These are phyloP conservation scores for Dolichallabes microphthalmus DNA, from an alignment of 2,113 vertebrate genomes.

Conservation along the genomic window DNA sequence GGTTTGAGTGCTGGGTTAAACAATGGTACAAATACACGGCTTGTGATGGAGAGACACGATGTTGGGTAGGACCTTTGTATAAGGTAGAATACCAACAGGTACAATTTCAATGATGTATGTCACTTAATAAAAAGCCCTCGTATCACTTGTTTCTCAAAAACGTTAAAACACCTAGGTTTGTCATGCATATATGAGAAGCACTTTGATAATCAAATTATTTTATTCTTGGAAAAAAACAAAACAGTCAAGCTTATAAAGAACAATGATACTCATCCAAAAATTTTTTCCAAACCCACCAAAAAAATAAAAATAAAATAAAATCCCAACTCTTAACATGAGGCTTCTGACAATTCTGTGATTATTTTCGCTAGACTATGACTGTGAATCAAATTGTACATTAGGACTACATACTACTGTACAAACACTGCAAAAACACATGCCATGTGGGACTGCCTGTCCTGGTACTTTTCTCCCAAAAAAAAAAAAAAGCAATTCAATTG, in stretches of 20 bases:
- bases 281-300: neutral
- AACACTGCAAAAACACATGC: constrained; percentile 13
- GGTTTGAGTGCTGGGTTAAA: no score
- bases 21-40: no score
- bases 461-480: neutral
- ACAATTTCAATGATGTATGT: no score
- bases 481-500: neutral
- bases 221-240: constrained; percentile 52
- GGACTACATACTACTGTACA: neutral
- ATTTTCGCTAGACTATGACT: neutral
- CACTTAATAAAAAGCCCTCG: no score
- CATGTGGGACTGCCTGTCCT: neutral
- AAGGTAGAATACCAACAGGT: no score
- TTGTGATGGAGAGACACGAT: no score
- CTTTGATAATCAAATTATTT: constrained; percentile 49
- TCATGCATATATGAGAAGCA: neutral
- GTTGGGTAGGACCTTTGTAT: no score
- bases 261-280: constrained; percentile 44
- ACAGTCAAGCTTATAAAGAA: constrained; percentile 51
- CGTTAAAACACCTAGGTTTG: neutral
- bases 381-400: neutral
- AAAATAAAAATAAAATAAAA: constrained; percentile 3
- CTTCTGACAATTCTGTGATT: neutral
- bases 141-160: neutral
- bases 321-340: neutral